Conservation (phyloP, 1,140 invertebrate species). For the Eciton burchellii region DNA sequence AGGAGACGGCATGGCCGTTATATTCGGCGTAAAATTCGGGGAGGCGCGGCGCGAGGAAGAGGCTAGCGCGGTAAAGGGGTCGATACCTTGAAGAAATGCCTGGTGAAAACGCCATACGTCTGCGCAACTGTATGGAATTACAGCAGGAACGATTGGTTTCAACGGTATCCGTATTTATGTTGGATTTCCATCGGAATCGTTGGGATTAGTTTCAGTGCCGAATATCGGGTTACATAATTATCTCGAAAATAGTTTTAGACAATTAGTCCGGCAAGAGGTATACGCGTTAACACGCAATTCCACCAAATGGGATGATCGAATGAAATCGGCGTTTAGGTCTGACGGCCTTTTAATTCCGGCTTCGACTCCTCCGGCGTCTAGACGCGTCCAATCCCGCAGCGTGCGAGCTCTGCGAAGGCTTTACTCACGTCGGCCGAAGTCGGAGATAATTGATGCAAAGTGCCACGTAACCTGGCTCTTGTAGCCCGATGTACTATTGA, state of each 20-base stretch:
- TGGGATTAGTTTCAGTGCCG: conserved; percentile 31
- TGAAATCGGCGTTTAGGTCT: not conserved
- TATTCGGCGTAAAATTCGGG: conserved; percentile 59
- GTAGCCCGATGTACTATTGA: not conserved
- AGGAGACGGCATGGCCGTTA: conserved; percentile 24
- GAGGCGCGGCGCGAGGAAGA: conserved; percentile 50
- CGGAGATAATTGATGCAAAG: too few species aligned
- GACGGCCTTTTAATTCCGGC: not conserved
- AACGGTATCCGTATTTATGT: conserved; percentile 27
- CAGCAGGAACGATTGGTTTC: conserved; percentile 3
- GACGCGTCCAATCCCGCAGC: too few species aligned
- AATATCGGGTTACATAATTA: conserved; percentile 51
- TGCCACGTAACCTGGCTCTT: too few species aligned
- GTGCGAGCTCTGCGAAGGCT: too few species aligned
- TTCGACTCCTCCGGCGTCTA: too few species aligned
- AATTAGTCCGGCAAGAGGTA: not conserved
- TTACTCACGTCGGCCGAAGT: too few species aligned
- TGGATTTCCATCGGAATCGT: conserved; percentile 28
- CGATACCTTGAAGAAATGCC: conserved; percentile 10
- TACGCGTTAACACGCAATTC: not conserved
- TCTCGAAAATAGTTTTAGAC: conserved; percentile 31
- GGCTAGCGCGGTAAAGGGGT: not conserved
- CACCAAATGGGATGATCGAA: not conserved
- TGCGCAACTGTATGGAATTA: conserved; percentile 28
- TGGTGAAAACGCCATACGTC: conserved; percentile 24